Percentiles rank a stretch among this genome's conserved stretches.
phyloP scores from a whole-genome alignment of 1,140 invertebrate genomes.

The Archegozetes longisetosus region DNA sequence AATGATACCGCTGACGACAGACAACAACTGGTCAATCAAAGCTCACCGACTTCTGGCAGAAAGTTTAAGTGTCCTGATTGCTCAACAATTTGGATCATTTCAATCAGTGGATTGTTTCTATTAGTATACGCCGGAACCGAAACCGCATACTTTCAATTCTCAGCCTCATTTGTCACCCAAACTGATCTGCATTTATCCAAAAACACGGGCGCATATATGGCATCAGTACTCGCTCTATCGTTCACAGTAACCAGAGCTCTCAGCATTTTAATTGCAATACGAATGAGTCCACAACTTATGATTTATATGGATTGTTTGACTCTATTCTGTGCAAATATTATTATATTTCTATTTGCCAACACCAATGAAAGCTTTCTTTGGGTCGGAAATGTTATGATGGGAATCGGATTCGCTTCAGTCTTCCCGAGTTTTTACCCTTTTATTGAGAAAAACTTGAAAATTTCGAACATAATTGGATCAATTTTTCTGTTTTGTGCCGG shows the following conservation, averaged over 20 bases:
- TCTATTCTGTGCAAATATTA: background rate
- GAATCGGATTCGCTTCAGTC: slow-evolving; percentile 1
- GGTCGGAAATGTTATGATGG: slow-evolving; percentile 10
- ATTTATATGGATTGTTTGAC: slow-evolving; percentile 3
- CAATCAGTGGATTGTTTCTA: background rate
- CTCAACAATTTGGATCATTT: background rate
- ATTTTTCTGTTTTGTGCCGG: slow-evolving; percentile 7
- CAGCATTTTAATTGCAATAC: slow-evolving; percentile 8
- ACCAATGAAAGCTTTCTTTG: background rate
- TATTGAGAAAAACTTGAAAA: slow-evolving; percentile 3
- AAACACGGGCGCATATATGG: slow-evolving; percentile 11
- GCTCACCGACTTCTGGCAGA: background rate
- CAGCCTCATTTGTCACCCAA: slow-evolving; percentile 9
- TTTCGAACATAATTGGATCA: slow-evolving; percentile 15
- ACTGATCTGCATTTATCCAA: slow-evolving; percentile 3
- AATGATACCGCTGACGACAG: background rate
- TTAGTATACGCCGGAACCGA: background rate
- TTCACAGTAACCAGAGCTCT: slow-evolving; percentile 10
- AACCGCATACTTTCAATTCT: slow-evolving; percentile 10
- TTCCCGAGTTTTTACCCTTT: slow-evolving; percentile 4
- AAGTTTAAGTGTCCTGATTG: slow-evolving; percentile 1
- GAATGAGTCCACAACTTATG: slow-evolving; percentile 6
- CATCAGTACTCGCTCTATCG: slow-evolving; percentile 7
- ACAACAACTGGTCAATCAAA: background rate
- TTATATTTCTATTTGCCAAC: slow-evolving; percentile 1